Evolutionary conservation across 2,888 invertebrate genomes (phyloP), one percentile per base, ranked within the genome.

Genomic region (Periphyllus acericola): DNA sequence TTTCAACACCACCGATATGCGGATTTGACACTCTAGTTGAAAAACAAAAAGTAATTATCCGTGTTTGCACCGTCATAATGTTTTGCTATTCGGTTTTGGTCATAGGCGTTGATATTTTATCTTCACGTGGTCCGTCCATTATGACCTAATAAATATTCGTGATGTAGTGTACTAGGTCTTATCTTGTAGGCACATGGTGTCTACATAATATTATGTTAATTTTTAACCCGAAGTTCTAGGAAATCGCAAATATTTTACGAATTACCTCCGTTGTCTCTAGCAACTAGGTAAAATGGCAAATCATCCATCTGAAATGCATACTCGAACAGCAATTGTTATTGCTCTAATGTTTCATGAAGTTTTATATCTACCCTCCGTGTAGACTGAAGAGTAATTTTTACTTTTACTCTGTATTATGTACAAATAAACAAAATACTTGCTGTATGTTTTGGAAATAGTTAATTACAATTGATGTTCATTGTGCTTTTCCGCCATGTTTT

Each of bases 71-170:
- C 60, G n/a, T 21, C 36, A 66, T 11, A 6, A 1, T 75, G 0
- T 75, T n/a, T 52, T 34, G 5, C 52, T 66, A 46, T 68, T 76
- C 25, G 84, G 66, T 80, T 79, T 87, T 76, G 83, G 86, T 87
- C 86, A 87, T 87, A 87, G 86, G 80, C 86, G 86, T 87, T 87
- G 86, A 87, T 87, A 87, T 87, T 87, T 87, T 80, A 66, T 87
- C 80, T 80, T 87, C 86, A 87, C 86, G 86, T 87, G 86, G 86
- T 87, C 86, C 86, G 86, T 87, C 86, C 80, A 87, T 80, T 80
- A 87, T 87, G 86, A 87, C 86, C 86, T 80, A 81, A 87, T 80
- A 87, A 86, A 80, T 66, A 40, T 34, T 71, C 71, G 19, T 85
- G 71, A 25, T 82, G 82, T 82, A 82, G 71, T 52, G 17, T 66